Percentiles rank a stretch among this genome's conserved stretches.
These are phyloP conservation scores for Atrichornis clamosus DNA, from an alignment of 2,113 vertebrate species.

Conservation along the genomic window DNA sequence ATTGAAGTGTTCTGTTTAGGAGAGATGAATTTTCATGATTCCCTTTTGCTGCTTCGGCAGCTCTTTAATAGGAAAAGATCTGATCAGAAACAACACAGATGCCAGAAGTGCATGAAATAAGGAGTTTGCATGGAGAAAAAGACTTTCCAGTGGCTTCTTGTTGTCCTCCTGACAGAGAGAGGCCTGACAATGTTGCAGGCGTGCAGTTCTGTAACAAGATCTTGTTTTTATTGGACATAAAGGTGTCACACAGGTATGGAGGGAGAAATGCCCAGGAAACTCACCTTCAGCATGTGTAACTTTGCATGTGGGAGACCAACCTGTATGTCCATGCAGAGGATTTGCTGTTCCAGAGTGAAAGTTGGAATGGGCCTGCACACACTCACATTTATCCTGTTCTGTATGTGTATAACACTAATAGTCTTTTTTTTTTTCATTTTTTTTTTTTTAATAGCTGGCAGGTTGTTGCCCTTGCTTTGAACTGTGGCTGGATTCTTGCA, in stretches of 20 bases:
- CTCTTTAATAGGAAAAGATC: not conserved
- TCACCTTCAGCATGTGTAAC: conserved; percentile 70
- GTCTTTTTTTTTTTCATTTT: not conserved
- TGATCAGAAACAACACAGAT: not conserved
- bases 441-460: conserved; percentile 41
- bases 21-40: not conserved
- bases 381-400: not conserved
- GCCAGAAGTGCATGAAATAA: conserved; percentile 6
- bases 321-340: conserved; percentile 34
- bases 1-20: not conserved
- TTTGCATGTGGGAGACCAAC: conserved; percentile 44
- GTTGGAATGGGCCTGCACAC: conserved; percentile 36
- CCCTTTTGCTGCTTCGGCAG: not conserved
- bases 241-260: not conserved
- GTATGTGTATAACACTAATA: not conserved
- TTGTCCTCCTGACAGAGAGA: not conserved
- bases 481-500: conserved; percentile 27
- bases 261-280: conserved; percentile 53
- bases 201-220: conserved; percentile 10
- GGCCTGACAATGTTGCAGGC: not conserved
- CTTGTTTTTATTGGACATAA: conserved; percentile 24
- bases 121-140: not conserved
- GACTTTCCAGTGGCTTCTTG: not conserved
- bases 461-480: conserved; percentile 53
- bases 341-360: conserved; percentile 45